A percentile compares a stretch with the other conserved stretches of the same genome.
These are phyloP conservation scores for Malurus leucopterus DNA, from an alignment of 2,797 vertebrate genomes.

Conservation along the genomic window DNA sequence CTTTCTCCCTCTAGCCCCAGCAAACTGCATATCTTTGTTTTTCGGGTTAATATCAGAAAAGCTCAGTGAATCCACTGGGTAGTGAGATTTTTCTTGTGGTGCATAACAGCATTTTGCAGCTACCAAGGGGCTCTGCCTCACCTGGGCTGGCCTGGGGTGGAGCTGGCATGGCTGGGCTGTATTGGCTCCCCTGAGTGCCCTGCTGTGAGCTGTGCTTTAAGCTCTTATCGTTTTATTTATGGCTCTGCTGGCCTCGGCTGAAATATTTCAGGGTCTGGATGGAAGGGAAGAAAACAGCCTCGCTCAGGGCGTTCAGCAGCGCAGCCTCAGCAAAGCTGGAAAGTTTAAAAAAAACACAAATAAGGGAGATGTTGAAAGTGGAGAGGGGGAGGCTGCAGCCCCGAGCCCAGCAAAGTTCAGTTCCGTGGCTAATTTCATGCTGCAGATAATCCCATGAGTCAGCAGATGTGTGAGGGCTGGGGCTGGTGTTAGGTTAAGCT, in stretches of 20 bases:
- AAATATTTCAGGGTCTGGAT: background rate
- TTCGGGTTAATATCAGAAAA: background rate
- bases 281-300: background rate
- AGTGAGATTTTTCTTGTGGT: background rate
- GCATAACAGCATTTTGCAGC: background rate
- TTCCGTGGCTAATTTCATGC: background rate
- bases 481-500: background rate
- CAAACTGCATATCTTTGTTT: background rate
- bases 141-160: background rate
- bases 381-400: background rate
- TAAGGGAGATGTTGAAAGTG: background rate
- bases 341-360: background rate
- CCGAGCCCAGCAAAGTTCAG: background rate
- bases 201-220: background rate
- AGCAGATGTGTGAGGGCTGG: background rate
- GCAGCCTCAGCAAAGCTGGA: background rate
- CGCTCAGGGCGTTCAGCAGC: background rate
- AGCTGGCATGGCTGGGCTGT: rapidly evolving
- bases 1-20: background rate
- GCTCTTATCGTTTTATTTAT: constrained; percentile 8
- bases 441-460: background rate
- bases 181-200: background rate
- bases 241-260: background rate
- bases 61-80: no score
- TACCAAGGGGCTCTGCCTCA: background rate